Base-by-base conservation (phyloP, 2,797 vertebrate genomes). In the Sebastes nivosus region DNA sequence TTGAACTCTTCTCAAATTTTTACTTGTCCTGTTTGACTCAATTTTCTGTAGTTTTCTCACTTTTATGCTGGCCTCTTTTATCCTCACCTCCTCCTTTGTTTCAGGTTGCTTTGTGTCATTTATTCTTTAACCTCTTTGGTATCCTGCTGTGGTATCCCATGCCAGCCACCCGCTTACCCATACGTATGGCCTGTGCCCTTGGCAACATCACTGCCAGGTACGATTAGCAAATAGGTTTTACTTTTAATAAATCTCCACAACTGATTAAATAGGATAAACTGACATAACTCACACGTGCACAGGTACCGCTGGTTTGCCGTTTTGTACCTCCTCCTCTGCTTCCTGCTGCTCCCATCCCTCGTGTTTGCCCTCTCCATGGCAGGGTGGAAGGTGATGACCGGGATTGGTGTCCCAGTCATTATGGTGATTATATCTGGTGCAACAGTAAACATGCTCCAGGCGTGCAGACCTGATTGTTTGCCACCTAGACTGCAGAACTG, bases 81-180 rank as follows among this genome's bases (percentile, higher is more conserved):
- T 54, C 4, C 1, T 72, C 14, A 29, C 1, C 16, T 68, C 8
- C 2, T 59, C 1, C 4, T 80, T 25, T 32, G 3, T 79, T 77
- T 32, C 72, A 91, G 87, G 87, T 89, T 60, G 87, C 90, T 55
- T 67, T 92, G 29, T 89, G 91, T 67, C 90, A 92, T 65, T 87
- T 92, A 27, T 86, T 91, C 79, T 92, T 93, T 72, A 91, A 89
- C 65, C 52, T 91, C 52, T 34, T 88, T 24, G 87, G 89, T 13
- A 90, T 92, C 32, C 22, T 93, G 55, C 79, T 92, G 30, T 92
- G 89, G 84, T 92, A 87, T 66, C 91, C 91, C 4, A 16, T 90
- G 57, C 90, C 91, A 46, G 79, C 54, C 50, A 67, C 70, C 4
- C 87, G 88, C n/a, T 25, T 92, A 27, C 91, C 88, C 66, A 90